Conservation (phyloP, 1,140 invertebrate genomes). For the Leptopilina clavipes region DNA sequence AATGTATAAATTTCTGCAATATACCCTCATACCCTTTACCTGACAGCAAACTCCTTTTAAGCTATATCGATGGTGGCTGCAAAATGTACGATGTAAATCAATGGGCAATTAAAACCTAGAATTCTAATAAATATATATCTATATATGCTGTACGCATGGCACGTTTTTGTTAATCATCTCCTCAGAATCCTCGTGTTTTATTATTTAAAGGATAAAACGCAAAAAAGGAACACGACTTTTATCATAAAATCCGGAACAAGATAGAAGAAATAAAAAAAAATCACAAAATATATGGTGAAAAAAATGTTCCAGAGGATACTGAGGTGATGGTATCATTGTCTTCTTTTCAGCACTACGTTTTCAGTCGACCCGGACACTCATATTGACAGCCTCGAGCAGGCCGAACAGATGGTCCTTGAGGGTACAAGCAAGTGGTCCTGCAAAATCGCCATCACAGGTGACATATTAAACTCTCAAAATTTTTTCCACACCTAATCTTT, state of each 20-base stretch:
- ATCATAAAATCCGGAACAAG: neutral
- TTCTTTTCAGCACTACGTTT: conserved; percentile 91
- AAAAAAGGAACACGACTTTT: conserved; percentile 3
- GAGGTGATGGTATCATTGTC: conserved; percentile 67
- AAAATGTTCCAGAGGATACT: conserved; percentile 46
- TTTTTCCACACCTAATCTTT: conserved; percentile 49
- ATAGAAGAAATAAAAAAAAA: conserved; percentile 23
- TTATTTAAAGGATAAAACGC: no score
- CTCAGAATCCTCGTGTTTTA: conserved; percentile 13
- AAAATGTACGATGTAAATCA: neutral
- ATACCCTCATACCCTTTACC: neutral
- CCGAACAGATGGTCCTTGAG: conserved; percentile 97
- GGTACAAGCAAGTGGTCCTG: conserved; percentile 99
- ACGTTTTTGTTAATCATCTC: conserved; percentile 16
- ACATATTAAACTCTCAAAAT: conserved; percentile 55
- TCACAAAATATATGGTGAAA: conserved; percentile 29
- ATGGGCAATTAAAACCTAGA: neutral
- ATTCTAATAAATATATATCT: no score
- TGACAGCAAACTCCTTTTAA: neutral
- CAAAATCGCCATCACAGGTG: conserved; percentile 99
- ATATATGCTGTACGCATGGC: conserved; percentile 27
- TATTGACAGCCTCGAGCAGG: conserved; percentile 98
- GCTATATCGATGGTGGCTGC: neutral
- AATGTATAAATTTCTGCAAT: neutral
- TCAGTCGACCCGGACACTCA: conserved; percentile 98